Evolutionary conservation across 2,113 vertebrate species (phyloP), one percentile per base, ranked within the genome.

Genomic region (Eubucco bourcierii): DNA sequence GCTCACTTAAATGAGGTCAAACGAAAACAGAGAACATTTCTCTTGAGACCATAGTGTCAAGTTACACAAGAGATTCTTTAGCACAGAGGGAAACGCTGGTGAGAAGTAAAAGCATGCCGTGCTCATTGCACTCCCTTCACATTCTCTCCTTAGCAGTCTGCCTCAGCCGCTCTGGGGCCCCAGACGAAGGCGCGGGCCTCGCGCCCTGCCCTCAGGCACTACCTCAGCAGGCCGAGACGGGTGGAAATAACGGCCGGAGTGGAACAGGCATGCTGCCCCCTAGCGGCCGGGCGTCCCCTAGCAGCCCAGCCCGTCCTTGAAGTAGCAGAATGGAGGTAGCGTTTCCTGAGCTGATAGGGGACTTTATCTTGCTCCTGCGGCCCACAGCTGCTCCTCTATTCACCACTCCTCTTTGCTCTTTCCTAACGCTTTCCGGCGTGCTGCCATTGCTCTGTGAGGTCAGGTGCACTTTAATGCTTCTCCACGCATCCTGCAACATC

Each of bases 101-200:
- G n/a, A 53, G 46, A 85, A 64, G 41, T 0, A 7, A 1, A 6
- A 65, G 4, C 0, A 7, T 1, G 21, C 31, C 12, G 5, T 2
- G n/a, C 29, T 29, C 33, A 0, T 4, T 4, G 5, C 4, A 6
- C 31, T 4, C 25, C 0, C 33, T 31, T 8, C 7, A 6, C 58
- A 4, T 0, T n/a, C 56, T 15, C 41, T 41, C 13, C 41, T 23
- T 0, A 1, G 12, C 2, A 11, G 1, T 0, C 19, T 5, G 15
- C 70, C 37, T 8, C 27, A 21, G 34, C 28, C 19, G 9, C 34
- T 7, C 39, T 2, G 41, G 47, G 10, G 3, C 12, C 6, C 2
- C 12, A 10, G 29, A 10, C 14, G 27, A 27, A 55, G 27, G 14
- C 14, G 53, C 53, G 7, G 53, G 53, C 59, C 21, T 33, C 8